Conservation (phyloP, 2,888 invertebrate species). For the Hoplodrina ambigua region DNA sequence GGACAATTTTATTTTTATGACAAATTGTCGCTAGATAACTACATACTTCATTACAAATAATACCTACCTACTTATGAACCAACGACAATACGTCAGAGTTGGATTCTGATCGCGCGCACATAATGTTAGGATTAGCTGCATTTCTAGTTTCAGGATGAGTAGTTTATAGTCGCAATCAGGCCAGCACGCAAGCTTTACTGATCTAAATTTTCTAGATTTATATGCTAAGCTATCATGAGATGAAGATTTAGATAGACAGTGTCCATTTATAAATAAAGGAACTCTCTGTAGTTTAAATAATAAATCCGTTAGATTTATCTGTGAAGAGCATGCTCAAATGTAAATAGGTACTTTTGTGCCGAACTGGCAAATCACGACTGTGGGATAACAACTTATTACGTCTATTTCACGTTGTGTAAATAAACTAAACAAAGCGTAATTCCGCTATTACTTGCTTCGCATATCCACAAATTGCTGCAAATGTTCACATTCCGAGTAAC, state of each 20-base stretch:
- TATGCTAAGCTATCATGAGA: conserved; percentile 60
- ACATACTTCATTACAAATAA: conserved; percentile 23
- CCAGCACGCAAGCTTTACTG: conserved; percentile 62
- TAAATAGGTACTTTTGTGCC: conserved; percentile 37
- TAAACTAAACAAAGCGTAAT: conserved; percentile 48
- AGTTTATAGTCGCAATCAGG: conserved; percentile 64
- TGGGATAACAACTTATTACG: conserved; percentile 32
- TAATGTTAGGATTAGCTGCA: conserved; percentile 62
- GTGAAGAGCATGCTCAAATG: conserved; percentile 35
- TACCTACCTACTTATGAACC: conserved; percentile 20
- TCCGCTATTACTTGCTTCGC: conserved; percentile 43
- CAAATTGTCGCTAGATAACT: conserved; percentile 39
- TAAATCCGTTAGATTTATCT: conserved; percentile 45
- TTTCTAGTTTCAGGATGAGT: conserved; percentile 59
- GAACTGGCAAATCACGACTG: conserved; percentile 40
- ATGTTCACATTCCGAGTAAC: conserved; percentile 56
- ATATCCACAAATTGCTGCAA: conserved; percentile 54
- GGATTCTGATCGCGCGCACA: conserved; percentile 38
- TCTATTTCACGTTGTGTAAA: conserved; percentile 47
- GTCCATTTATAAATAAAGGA: conserved; percentile 50
- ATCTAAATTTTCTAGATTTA: conserved; percentile 64
- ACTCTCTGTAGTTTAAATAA: conserved; percentile 38
- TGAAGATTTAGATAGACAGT: conserved; percentile 59
- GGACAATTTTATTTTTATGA: conserved; percentile 19
- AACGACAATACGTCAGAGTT: conserved; percentile 44